Conservation (phyloP, 2,113 vertebrate genomes). For the Arizona elegans region DNA sequence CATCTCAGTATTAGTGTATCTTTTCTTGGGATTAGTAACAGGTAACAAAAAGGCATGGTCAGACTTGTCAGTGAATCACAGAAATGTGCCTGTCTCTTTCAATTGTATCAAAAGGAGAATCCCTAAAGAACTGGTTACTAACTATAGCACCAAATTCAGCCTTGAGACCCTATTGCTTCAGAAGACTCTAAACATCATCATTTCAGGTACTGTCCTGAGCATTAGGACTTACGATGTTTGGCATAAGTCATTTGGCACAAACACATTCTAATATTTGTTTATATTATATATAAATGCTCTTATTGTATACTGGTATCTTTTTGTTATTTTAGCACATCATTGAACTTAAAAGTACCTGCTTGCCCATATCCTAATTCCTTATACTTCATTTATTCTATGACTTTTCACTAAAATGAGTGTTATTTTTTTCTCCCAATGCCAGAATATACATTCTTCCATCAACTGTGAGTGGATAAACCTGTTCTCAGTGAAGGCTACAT, state of each 20-base stretch:
- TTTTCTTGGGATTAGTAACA: background rate
- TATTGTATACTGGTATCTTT: background rate
- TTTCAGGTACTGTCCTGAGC: background rate
- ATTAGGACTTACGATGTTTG: background rate
- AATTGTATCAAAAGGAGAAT: background rate
- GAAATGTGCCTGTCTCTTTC: background rate
- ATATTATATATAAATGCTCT: background rate
- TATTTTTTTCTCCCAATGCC: background rate
- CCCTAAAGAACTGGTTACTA: background rate
- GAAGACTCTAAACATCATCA: background rate
- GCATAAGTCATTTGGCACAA: background rate
- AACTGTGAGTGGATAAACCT: slow-evolving; percentile 2
- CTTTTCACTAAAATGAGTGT: slow-evolving; percentile 19
- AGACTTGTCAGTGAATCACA: background rate
- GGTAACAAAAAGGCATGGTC: background rate
- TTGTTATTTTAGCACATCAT: background rate
- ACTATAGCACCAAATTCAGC: background rate
- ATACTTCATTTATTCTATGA: slow-evolving; percentile 7
- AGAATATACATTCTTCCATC: background rate
- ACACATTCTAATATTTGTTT: background rate
- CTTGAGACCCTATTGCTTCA: background rate
- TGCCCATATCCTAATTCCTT: background rate
- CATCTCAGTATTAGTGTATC: background rate
- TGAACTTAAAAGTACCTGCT: background rate
- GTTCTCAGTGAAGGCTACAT: background rate